Percentiles rank a stretch among this genome's conserved stretches.
These are phyloP conservation scores for Pterobdella sp. DNA, from an alignment of 2,888 invertebrate genomes.

Conservation along the genomic window DNA sequence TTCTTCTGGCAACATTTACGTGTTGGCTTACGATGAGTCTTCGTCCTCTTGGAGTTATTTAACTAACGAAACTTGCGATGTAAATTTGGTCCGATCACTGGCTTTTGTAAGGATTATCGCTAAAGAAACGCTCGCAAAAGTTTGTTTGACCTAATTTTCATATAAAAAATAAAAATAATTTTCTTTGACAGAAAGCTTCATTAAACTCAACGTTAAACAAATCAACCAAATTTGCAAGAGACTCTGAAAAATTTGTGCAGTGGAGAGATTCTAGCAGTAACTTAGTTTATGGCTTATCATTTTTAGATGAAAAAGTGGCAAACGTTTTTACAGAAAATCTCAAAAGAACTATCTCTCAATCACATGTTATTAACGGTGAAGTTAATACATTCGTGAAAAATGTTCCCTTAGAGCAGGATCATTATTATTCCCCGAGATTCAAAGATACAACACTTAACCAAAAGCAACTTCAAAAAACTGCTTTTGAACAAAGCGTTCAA, in stretches of 20 bases:
- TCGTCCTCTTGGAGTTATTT: not conserved
- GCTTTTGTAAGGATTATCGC: not conserved
- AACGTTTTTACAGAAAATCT: not conserved
- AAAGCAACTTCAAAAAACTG: too few relatives aligned
- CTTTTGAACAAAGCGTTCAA: too few relatives aligned
- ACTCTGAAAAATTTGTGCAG: constrained; percentile 1
- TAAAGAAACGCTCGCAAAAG: not conserved
- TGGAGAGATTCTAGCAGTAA: constrained; percentile 9
- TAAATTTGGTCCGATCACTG: not conserved
- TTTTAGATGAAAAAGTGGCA: not conserved
- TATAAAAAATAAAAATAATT: not conserved
- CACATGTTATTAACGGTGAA: too few relatives aligned
- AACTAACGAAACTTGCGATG: not conserved
- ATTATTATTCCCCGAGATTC: too few relatives aligned
- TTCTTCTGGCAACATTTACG: not conserved
- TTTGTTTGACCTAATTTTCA: not conserved
- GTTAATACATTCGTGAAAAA: too few relatives aligned
- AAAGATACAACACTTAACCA: too few relatives aligned
- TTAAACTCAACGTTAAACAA: constrained; percentile 1
- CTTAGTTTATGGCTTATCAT: constrained; percentile 4
- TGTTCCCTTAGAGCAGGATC: too few relatives aligned
- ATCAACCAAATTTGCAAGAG: not conserved
- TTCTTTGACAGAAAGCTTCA: not conserved
- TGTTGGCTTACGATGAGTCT: not conserved
- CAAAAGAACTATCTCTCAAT: not conserved